Evolutionary conservation across 2,888 invertebrate genomes (phyloP).

Genomic region (Lasioglossum lativentre): DNA sequence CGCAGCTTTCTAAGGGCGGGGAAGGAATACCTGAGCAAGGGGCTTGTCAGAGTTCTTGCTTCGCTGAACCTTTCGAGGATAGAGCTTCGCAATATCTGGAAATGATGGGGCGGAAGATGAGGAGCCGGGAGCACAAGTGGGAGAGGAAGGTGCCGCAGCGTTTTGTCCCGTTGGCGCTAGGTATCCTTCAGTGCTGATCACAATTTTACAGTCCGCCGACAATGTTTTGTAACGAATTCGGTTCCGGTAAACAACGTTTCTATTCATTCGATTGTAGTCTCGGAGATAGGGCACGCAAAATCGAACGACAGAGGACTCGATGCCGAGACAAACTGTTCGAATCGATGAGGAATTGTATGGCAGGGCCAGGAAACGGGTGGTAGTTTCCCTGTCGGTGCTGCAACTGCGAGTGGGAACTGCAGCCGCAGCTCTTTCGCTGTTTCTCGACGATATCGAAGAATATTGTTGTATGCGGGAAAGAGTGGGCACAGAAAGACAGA

Average conservation of each 20-base stretch:
- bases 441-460: constrained; percentile 3
- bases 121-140: not conserved
- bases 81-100: constrained; percentile 10
- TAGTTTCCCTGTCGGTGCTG: not conserved
- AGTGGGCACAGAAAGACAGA: too few relatives aligned
- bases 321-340: not conserved
- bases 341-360: not conserved
- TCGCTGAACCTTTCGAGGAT: constrained; percentile 3
- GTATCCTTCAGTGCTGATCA: too few relatives aligned
- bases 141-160: not conserved
- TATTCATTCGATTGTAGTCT: not conserved
- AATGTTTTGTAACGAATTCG: too few relatives aligned
- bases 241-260: not conserved
- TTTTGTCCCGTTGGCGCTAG: not conserved
- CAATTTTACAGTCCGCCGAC: too few relatives aligned
- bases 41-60: not conserved
- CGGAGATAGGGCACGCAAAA: not conserved
- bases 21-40: constrained; percentile 1
- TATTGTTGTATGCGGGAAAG: constrained; percentile 2
- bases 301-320: not conserved
- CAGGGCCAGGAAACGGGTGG: not conserved
- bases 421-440: constrained; percentile 4
- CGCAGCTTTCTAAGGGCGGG: not conserved
- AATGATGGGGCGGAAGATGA: constrained; percentile 4
- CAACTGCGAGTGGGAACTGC: not conserved